Percentiles rank a stretch among this genome's conserved stretches.
phyloP scores from a whole-genome alignment of 2,888 invertebrate species.

The Cephus spinipes region DNA sequence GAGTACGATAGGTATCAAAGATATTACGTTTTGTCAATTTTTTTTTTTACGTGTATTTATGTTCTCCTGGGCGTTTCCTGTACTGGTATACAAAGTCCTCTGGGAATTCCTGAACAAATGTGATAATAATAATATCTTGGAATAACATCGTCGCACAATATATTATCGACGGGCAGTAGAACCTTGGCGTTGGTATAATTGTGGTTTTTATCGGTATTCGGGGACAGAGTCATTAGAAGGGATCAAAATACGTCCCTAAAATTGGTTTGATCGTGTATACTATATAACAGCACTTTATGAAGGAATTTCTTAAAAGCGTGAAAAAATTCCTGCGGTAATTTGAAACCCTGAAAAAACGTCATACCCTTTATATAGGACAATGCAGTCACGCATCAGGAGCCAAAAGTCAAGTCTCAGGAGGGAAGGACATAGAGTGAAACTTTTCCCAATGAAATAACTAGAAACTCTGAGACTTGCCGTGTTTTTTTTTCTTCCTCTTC shows the following conservation, averaged over 20 bases:
- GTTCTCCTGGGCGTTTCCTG: background rate
- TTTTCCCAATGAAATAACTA: background rate
- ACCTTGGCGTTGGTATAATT: background rate
- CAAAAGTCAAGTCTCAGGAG: background rate
- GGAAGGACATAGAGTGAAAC: background rate
- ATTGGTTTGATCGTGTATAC: background rate
- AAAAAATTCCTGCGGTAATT: background rate
- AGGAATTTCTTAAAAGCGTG: background rate
- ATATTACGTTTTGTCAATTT: background rate
- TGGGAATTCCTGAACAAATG: background rate
- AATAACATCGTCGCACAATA: background rate
- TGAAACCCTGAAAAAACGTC: background rate
- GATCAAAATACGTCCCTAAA: background rate
- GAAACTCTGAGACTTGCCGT: background rate
- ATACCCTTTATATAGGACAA: too few relatives aligned
- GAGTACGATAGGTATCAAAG: background rate
- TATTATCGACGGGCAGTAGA: background rate
- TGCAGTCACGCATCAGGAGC: background rate
- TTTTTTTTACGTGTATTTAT: background rate
- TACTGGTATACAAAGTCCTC: background rate
- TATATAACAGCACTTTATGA: background rate
- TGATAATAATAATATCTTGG: background rate
- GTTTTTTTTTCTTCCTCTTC: background rate
- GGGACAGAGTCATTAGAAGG: background rate
- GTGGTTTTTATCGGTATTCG: background rate